Percentiles rank a stretch among this genome's conserved stretches.
phyloP scores from a whole-genome alignment of 2,888 invertebrate genomes.

The Andrena bicolor region DNA sequence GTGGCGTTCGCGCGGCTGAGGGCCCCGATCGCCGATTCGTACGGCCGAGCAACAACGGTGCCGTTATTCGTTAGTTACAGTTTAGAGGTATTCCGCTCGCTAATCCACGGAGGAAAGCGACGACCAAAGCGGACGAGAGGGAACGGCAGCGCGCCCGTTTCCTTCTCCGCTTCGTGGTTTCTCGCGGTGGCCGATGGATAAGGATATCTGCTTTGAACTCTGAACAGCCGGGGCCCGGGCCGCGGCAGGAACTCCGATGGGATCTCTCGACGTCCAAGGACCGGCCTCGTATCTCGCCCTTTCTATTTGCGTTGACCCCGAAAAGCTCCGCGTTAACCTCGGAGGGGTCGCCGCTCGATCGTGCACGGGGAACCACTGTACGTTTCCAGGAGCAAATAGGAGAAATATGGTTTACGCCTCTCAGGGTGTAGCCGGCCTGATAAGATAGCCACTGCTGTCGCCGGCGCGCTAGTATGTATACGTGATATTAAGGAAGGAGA shows the following conservation, averaged over 20 bases:
- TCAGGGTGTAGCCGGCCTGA: constrained; percentile 72
- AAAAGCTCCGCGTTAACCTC: constrained; percentile 49
- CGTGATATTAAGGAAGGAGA: constrained; percentile 61
- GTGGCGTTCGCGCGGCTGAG: background rate
- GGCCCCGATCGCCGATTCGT: background rate
- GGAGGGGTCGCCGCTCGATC: constrained; percentile 46
- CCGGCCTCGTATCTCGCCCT: constrained; percentile 47
- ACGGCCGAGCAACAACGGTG: constrained; percentile 25
- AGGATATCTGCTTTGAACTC: constrained; percentile 67
- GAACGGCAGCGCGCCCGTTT: constrained; percentile 61
- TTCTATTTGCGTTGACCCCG: constrained; percentile 63
- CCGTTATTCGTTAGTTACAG: constrained; percentile 61
- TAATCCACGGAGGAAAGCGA: constrained; percentile 30
- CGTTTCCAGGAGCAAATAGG: constrained; percentile 59
- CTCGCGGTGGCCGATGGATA: constrained; percentile 72
- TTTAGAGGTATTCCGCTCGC: constrained; percentile 42
- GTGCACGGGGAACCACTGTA: constrained; percentile 53
- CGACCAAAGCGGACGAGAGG: constrained; percentile 47
- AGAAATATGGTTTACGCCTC: constrained; percentile 77
- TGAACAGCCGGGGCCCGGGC: constrained; percentile 40
- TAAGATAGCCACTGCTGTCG: constrained; percentile 72
- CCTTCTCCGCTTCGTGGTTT: constrained; percentile 69
- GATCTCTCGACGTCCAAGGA: constrained; percentile 35
- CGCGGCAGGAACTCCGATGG: constrained; percentile 32
- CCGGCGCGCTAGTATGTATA: constrained; percentile 38